Percentiles rank a stretch among this genome's conserved stretches.
Conservation (phyloP, 2,888 invertebrate species). For the Tyria jacobaeae region DNA sequence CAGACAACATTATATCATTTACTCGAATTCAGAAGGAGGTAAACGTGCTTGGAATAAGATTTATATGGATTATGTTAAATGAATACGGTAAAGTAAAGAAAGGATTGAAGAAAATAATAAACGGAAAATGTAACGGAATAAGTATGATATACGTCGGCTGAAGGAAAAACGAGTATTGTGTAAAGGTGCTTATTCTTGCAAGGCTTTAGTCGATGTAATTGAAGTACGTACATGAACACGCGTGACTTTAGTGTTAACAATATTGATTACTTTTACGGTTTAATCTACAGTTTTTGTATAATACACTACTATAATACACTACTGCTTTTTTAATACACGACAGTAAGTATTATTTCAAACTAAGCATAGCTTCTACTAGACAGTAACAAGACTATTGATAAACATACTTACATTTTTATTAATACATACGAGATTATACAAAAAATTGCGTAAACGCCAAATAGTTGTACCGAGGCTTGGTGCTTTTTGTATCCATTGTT, state of each 20-base stretch:
- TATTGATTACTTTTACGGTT: slow-evolving; percentile 5
- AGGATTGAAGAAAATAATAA: slow-evolving; percentile 31
- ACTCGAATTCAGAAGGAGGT: slow-evolving; percentile 4
- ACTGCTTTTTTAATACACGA: too few species aligned
- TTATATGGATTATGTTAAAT: slow-evolving; percentile 31
- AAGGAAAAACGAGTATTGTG: slow-evolving; percentile 30
- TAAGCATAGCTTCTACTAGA: too few species aligned
- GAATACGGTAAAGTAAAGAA: slow-evolving; percentile 23
- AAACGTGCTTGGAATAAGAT: slow-evolving; percentile 11
- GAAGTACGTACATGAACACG: slow-evolving; percentile 30
- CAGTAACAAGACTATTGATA: too few species aligned
- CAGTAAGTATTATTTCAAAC: too few species aligned
- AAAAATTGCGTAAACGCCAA: too few species aligned
- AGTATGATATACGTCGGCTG: slow-evolving; percentile 23
- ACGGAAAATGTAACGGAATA: slow-evolving; percentile 23
- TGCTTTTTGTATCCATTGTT: too few species aligned
- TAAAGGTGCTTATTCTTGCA: slow-evolving; percentile 36
- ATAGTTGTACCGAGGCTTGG: too few species aligned
- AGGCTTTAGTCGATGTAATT: slow-evolving; percentile 33
- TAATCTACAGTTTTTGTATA: too few species aligned
- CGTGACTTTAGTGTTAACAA: background rate
- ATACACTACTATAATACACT: too few species aligned
- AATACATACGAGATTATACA: too few species aligned
- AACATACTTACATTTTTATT: too few species aligned
- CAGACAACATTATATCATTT: slow-evolving; percentile 2